Conservation (phyloP, 1,140 invertebrate species). For the Zaprionus africanus region DNA sequence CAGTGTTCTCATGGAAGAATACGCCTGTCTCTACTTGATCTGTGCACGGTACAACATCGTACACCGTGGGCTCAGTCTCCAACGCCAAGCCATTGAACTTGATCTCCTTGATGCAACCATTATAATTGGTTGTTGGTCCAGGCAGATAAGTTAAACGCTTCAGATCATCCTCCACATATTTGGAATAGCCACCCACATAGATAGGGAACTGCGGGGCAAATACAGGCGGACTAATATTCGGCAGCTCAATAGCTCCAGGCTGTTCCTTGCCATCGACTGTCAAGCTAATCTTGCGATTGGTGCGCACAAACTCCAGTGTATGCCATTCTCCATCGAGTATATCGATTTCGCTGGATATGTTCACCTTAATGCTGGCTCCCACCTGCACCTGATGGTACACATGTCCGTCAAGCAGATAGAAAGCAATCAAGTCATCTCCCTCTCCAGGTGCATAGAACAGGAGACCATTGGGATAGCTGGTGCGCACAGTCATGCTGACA, state of each 20-base stretch:
- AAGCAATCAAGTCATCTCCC: conserved; percentile 90
- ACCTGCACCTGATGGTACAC: conserved; percentile 89
- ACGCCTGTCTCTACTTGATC: conserved; percentile 93
- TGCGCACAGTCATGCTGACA: conserved; percentile 93
- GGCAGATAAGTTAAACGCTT: conserved; percentile 45
- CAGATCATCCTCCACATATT: conserved; percentile 62
- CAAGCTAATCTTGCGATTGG: conserved; percentile 87
- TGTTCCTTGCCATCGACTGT: conserved; percentile 85
- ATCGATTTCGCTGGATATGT: conserved; percentile 85
- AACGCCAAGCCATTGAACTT: conserved; percentile 89
- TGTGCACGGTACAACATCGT: conserved; percentile 91
- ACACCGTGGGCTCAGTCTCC: conserved; percentile 85
- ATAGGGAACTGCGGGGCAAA: conserved; percentile 89
- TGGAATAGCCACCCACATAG: conserved; percentile 91
- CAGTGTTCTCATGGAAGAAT: conserved; percentile 90
- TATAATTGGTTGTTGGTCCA: conserved; percentile 87
- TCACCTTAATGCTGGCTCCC: conserved; percentile 88
- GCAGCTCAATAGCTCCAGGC: conserved; percentile 86
- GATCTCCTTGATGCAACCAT: conserved; percentile 94
- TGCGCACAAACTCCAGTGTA: conserved; percentile 87
- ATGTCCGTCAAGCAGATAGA: conserved; percentile 92
- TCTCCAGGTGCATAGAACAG: conserved; percentile 91
- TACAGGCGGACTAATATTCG: conserved; percentile 84
- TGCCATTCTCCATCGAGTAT: conserved; percentile 97
- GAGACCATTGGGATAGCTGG: conserved; percentile 90